phyloP scores from a whole-genome alignment of 2,888 invertebrate species.

The Trisateles emortualis region DNA sequence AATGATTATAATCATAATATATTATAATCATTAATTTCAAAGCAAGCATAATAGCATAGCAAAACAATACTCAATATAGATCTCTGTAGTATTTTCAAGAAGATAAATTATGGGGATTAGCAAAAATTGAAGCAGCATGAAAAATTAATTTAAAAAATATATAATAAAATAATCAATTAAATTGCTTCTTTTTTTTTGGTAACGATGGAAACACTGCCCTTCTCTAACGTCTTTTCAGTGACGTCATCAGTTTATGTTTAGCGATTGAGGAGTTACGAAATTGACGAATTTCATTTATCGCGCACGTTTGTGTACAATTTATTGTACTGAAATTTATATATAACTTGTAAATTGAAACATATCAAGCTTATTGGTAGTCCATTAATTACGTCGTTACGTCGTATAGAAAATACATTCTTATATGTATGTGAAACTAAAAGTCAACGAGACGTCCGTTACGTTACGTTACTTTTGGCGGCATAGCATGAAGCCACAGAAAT shows the following conservation, averaged over 20 bases:
- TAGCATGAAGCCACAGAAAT: slow-evolving; percentile 81
- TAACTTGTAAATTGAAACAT: slow-evolving; percentile 26
- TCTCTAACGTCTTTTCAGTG: slow-evolving; percentile 65
- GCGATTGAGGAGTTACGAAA: slow-evolving; percentile 72
- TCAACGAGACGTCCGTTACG: slow-evolving; percentile 58
- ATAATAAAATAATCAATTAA: too few relatives aligned
- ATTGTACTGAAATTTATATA: slow-evolving; percentile 48
- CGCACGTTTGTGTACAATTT: slow-evolving; percentile 56
- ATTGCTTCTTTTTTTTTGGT: too few relatives aligned
- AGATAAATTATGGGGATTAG: too few relatives aligned
- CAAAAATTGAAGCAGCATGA: too few relatives aligned
- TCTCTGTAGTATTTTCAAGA: too few relatives aligned
- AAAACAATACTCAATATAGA: too few relatives aligned
- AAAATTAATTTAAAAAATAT: too few relatives aligned
- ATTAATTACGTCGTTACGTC: background rate
- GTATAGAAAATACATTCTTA: slow-evolving; percentile 13
- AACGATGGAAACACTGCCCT: background rate
- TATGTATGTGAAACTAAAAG: slow-evolving; percentile 38
- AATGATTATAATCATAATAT: too few relatives aligned
- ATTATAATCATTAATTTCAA: too few relatives aligned
- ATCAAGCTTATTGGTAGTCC: slow-evolving; percentile 12
- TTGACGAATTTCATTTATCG: slow-evolving; percentile 60
- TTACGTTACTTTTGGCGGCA: slow-evolving; percentile 84
- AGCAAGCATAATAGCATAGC: too few relatives aligned
- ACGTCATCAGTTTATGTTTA: slow-evolving; percentile 85